Evolutionary conservation across 2,888 invertebrate species (phyloP).

Genomic region (Troglohyphantes excavatus): DNA sequence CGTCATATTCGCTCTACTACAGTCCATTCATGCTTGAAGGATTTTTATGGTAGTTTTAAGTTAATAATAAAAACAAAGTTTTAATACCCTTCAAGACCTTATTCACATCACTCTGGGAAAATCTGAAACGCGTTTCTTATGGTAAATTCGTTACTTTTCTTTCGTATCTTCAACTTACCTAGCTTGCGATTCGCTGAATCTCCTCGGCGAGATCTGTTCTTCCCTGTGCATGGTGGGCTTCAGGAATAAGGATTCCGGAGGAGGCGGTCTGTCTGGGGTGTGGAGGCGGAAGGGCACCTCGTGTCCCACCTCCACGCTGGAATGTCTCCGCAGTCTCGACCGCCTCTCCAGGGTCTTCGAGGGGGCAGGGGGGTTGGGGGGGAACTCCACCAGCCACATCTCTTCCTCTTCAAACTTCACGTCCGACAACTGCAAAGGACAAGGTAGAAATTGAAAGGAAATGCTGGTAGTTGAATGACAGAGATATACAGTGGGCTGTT

Average conservation of each 20-base stretch:
- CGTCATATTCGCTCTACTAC: too few species aligned
- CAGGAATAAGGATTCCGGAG: conserved; percentile 6
- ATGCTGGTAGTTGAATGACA: too few species aligned
- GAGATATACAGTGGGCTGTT: too few species aligned
- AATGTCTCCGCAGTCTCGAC: conserved; percentile 44
- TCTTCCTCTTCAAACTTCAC: conserved; percentile 74
- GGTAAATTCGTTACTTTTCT: too few species aligned
- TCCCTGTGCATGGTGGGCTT: conserved; percentile 9
- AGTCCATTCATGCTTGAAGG: too few species aligned
- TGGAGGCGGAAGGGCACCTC: conserved; percentile 55
- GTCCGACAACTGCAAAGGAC: conserved; percentile 46
- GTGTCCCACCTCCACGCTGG: conserved; percentile 70
- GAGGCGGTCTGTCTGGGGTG: neutral
- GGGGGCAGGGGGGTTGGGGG: conserved; percentile 31
- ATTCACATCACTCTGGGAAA: too few species aligned
- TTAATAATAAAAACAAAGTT: too few species aligned
- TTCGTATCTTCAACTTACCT: conserved; percentile 6
- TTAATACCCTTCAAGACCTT: too few species aligned
- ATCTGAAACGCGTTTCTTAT: too few species aligned
- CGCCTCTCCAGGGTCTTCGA: neutral
- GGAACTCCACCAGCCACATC: conserved; percentile 73
- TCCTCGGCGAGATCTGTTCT: conserved; percentile 30
- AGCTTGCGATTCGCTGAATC: conserved; percentile 70
- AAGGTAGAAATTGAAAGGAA: too few species aligned
- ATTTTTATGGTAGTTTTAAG: too few species aligned